Percentiles rank a stretch among this genome's conserved stretches.
phyloP scores from a whole-genome alignment of 2,113 vertebrate species.

The Caranx ignobilis region DNA sequence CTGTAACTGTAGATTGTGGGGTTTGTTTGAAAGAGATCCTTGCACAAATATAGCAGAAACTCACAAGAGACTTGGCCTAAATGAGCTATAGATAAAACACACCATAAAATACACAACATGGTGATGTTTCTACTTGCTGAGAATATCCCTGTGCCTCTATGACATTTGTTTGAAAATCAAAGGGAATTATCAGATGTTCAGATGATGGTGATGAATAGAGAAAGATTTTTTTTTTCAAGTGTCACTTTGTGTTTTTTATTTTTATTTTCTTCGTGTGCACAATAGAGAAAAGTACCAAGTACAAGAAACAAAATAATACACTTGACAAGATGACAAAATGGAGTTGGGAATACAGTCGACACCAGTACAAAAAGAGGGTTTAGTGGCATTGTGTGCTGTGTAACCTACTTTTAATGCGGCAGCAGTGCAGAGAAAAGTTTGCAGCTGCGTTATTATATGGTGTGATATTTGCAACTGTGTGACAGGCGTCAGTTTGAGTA shows the following conservation, averaged over 20 bases:
- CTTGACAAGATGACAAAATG: conserved; percentile 34
- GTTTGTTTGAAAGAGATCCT: conserved; percentile 10
- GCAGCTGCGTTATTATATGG: conserved; percentile 13
- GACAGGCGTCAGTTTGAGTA: conserved; percentile 31
- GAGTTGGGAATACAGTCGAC: conserved; percentile 51
- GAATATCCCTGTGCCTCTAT: neutral
- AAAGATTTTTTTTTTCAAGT: conserved; percentile 39
- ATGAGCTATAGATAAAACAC: conserved; percentile 25
- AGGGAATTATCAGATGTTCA: conserved; percentile 34
- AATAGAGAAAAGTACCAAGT: conserved; percentile 10
- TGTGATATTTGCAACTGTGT: conserved; percentile 46
- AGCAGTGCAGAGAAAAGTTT: neutral
- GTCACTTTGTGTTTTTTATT: conserved; percentile 47
- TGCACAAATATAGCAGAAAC: conserved; percentile 20
- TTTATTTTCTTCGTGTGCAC: conserved; percentile 1
- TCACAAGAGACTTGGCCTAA: conserved; percentile 32
- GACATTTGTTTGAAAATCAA: conserved; percentile 31
- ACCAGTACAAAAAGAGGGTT: conserved; percentile 24
- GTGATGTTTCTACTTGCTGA: neutral
- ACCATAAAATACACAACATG: neutral
- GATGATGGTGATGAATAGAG: too few relatives aligned
- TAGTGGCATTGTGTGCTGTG: conserved; percentile 5
- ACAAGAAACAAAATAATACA: conserved; percentile 38
- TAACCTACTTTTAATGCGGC: conserved; percentile 53
- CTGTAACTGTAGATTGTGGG: conserved; percentile 23